These are phyloP conservation scores for Serilophus lunatus DNA, from an alignment of 2,113 vertebrate species.

Conservation along the genomic window DNA sequence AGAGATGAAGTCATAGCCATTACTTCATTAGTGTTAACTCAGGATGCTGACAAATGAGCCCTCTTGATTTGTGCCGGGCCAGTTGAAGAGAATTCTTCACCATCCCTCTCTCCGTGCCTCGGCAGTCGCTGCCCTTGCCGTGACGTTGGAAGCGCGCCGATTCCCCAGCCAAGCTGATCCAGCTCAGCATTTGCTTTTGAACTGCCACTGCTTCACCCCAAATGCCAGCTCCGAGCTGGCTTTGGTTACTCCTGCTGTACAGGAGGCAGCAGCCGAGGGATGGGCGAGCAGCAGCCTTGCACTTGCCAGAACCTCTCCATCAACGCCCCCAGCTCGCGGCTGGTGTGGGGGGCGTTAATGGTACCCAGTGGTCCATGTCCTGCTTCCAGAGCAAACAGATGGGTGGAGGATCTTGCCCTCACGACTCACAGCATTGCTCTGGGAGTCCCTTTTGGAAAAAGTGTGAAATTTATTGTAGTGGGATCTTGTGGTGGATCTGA, in stretches of 20 bases:
- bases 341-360: neutral
- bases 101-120: neutral
- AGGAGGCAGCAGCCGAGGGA: neutral
- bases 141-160: neutral
- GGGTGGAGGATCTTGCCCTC: neutral
- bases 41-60: conserved; percentile 28
- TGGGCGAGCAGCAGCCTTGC: neutral
- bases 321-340: rapidly evolving
- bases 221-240: neutral
- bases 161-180: neutral
- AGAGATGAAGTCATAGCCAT: conserved; percentile 46
- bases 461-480: conserved; percentile 57
- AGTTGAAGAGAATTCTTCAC: neutral
- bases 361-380: neutral
- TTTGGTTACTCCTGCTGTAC: neutral
- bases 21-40: conserved; percentile 15
- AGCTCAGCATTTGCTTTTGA: neutral
- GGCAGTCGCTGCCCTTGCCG: neutral
- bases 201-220: neutral
- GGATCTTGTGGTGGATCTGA: conserved; percentile 3
- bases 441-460: conserved; percentile 23
- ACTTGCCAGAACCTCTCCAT: neutral
- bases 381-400: neutral
- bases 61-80: neutral
- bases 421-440: neutral